Evolutionary conservation across 2,888 invertebrate species (phyloP).

Genomic region (Rotaria socialis): DNA sequence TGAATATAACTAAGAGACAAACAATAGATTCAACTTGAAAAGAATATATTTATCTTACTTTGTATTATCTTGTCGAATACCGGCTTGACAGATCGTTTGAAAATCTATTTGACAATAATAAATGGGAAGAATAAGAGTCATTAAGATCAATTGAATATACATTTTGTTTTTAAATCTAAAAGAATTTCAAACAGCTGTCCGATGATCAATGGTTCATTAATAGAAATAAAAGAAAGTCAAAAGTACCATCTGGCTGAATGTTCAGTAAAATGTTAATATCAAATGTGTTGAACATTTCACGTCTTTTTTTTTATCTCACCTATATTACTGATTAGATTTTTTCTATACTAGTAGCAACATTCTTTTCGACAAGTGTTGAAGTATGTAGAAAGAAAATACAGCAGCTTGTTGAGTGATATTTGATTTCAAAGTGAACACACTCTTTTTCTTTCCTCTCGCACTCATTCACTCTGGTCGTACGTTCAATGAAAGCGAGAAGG

Average conservation of each 20-base stretch:
- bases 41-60: conserved; percentile 13
- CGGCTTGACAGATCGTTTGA: conserved; percentile 41
- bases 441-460: not conserved
- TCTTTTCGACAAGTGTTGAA: conserved; percentile 18
- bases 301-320: conserved; percentile 8
- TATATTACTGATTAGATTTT: conserved; percentile 12
- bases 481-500: not conserved
- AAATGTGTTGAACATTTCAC: not conserved
- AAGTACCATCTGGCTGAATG: not conserved
- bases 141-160: conserved; percentile 19
- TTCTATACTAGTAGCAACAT: not conserved
- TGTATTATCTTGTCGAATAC: conserved; percentile 46
- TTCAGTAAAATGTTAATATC: not conserved
- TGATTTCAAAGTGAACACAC: conserved; percentile 14
- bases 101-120: conserved; percentile 32
- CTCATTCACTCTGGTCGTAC: not conserved
- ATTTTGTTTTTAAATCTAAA: conserved; percentile 10
- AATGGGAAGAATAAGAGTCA: not conserved
- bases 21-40: not conserved
- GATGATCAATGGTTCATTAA: not conserved
- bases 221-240: not conserved
- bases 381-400: conserved; percentile 19
- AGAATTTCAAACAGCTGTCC: not conserved
- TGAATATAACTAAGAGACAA: conserved; percentile 38
- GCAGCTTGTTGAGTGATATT: conserved; percentile 7